Percentiles rank a stretch among this genome's conserved stretches.
These are phyloP conservation scores for Suncus etruscus DNA, from an alignment of 2,113 vertebrate species.

Conservation along the genomic window DNA sequence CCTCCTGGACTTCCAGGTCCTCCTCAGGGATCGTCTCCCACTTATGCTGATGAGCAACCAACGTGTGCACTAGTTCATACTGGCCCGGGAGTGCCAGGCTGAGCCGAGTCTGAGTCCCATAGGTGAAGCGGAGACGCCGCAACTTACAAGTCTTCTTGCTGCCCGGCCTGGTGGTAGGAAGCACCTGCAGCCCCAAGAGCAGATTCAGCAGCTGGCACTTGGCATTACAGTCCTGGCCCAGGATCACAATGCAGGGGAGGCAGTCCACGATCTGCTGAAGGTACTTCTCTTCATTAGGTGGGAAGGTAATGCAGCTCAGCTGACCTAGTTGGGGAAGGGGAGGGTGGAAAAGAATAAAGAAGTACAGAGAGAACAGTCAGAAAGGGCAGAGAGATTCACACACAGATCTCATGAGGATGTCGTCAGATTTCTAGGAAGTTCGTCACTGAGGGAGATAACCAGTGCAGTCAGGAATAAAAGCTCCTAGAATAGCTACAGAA, in stretches of 20 bases:
- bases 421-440: conserved; percentile 33
- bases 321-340: conserved; percentile 84
- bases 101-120: conserved; percentile 91
- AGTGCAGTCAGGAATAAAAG: neutral
- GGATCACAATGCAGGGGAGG: conserved; percentile 93
- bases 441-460: conserved; percentile 5
- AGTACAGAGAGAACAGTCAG: conserved; percentile 61
- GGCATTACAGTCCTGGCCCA: conserved; percentile 94
- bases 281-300: conserved; percentile 94
- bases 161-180: conserved; percentile 88
- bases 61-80: conserved; percentile 95
- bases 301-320: conserved; percentile 93
- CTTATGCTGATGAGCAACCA: conserved; percentile 92
- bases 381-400: neutral
- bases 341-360: conserved; percentile 11
- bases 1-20: conserved; percentile 94
- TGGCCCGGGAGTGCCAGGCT: conserved; percentile 95
- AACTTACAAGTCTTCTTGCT: conserved; percentile 89
- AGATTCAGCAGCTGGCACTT: conserved; percentile 94
- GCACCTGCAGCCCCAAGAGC: conserved; percentile 93
- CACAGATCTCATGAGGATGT: neutral
- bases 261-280: conserved; percentile 92
- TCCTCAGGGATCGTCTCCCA: conserved; percentile 97
- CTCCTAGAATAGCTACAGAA: conserved; percentile 41
- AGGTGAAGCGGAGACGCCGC: conserved; percentile 93